Conservation (phyloP, 2,888 invertebrate species). For the Azorinus chamasolen region DNA sequence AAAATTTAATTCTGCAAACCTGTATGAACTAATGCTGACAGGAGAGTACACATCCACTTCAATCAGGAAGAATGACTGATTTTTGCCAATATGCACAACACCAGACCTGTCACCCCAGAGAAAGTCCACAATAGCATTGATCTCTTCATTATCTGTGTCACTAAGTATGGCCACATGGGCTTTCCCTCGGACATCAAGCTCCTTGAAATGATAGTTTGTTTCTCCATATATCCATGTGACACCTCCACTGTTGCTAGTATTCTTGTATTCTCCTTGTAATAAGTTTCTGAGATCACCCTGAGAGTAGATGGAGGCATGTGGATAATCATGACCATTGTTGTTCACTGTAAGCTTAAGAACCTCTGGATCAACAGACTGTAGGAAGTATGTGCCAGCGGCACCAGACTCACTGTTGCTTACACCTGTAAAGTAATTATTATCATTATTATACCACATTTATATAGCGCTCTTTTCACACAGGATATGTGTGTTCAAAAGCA, state of each 20-base stretch:
- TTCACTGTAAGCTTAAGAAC: constrained; percentile 64
- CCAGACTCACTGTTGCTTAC: constrained; percentile 70
- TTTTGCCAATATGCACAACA: constrained; percentile 73
- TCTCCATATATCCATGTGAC: constrained; percentile 75
- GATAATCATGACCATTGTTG: constrained; percentile 74
- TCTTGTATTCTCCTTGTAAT: constrained; percentile 67
- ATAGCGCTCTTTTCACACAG: no score
- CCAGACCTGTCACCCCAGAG: constrained; percentile 74
- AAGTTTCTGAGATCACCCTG: constrained; percentile 67
- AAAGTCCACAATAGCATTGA: constrained; percentile 51
- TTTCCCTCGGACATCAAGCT: constrained; percentile 71
- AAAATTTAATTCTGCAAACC: no score
- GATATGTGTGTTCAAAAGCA: no score
- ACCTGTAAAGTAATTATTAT: constrained; percentile 49
- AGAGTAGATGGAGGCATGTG: constrained; percentile 50
- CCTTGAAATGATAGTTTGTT: constrained; percentile 60
- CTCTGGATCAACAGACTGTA: constrained; percentile 53
- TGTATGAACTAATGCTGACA: constrained; percentile 75
- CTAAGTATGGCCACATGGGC: constrained; percentile 77
- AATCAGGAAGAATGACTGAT: constrained; percentile 68
- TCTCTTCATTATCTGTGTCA: constrained; percentile 60
- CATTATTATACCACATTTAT: neutral
- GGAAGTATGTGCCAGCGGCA: constrained; percentile 77
- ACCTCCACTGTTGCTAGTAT: constrained; percentile 70
- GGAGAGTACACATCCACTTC: constrained; percentile 76